A percentile compares a stretch with the other conserved stretches of the same genome.
Evolutionary conservation across 35 echinoderm and acorn worm genomes (phyloP).

Genomic region (Apostichopus parvimensis): DNA sequence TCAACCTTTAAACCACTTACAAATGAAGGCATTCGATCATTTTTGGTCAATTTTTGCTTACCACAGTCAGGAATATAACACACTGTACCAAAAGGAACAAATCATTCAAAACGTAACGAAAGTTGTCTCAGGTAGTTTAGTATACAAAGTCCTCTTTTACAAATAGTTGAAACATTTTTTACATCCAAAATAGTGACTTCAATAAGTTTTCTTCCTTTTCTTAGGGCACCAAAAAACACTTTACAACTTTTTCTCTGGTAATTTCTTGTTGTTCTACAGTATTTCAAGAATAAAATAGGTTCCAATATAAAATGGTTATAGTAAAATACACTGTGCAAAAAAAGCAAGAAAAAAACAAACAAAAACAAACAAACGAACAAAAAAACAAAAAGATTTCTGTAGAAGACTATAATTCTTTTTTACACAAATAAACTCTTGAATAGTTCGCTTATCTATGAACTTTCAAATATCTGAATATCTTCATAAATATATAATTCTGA

Average conservation of each 20-base stretch:
- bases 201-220: constrained; percentile 10
- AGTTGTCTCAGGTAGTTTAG: constrained; percentile 25
- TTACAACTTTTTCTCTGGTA: constrained; percentile 27
- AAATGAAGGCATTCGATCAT: constrained; percentile 40
- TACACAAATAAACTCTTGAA: constrained; percentile 69
- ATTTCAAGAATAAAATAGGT: constrained; percentile 57
- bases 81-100: constrained; percentile 20
- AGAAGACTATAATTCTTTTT: constrained; percentile 67
- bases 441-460: constrained; percentile 56
- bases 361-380: neutral
- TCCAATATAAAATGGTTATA: constrained; percentile 68
- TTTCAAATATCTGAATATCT: constrained; percentile 65
- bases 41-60: constrained; percentile 60
- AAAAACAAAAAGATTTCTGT: constrained; percentile 54
- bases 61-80: constrained; percentile 46
- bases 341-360: constrained; percentile 1
- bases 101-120: constrained; percentile 19
- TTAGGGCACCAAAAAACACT: constrained; percentile 49
- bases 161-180: constrained; percentile 51
- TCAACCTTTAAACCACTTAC: constrained; percentile 22
- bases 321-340: constrained; percentile 68
- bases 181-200: constrained; percentile 50
- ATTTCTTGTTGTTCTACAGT: constrained; percentile 55
- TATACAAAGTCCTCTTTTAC: constrained; percentile 53
- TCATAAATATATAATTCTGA: constrained; percentile 61